Conservation (phyloP, 2,888 invertebrate genomes). For the Phalera bucephala region DNA sequence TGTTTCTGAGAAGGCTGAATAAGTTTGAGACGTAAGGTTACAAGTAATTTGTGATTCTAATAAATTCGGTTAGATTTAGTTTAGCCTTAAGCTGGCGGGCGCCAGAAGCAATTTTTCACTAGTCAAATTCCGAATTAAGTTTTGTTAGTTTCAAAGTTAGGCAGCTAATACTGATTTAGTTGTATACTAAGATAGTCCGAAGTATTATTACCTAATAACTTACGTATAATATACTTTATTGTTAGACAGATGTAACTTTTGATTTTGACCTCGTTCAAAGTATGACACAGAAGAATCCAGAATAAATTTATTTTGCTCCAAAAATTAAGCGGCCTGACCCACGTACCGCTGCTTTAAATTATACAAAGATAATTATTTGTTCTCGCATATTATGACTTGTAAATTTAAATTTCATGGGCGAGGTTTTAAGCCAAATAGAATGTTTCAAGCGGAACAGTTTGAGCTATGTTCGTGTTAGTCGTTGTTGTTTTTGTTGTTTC, state of each 20-base stretch:
- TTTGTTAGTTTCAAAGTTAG: neutral
- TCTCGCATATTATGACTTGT: conserved; percentile 56
- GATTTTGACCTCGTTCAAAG: conserved; percentile 7
- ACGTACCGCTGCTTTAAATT: conserved; percentile 55
- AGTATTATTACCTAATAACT: no score
- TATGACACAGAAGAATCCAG: conserved; percentile 11
- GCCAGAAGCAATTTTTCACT: neutral
- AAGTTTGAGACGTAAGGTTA: neutral
- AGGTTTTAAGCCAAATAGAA: conserved; percentile 66
- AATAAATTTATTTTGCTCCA: conserved; percentile 37
- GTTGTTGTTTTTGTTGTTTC: conserved; percentile 56
- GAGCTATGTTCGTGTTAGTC: conserved; percentile 63
- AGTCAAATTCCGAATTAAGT: neutral
- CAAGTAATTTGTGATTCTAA: neutral
- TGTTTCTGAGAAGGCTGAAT: neutral
- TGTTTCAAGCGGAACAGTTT: conserved; percentile 69
- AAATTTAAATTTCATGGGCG: conserved; percentile 72
- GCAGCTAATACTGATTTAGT: neutral
- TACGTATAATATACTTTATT: no score
- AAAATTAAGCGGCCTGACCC: conserved; percentile 49
- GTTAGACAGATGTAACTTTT: no score
- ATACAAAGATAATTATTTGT: conserved; percentile 57
- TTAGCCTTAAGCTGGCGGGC: neutral
- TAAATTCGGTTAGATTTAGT: neutral
- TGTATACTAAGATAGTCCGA: no score